Percentiles rank a stretch among this genome's conserved stretches.
These are phyloP conservation scores for Misgurnus mizolepis DNA, from an alignment of 2,113 vertebrate species.

Conservation along the genomic window DNA sequence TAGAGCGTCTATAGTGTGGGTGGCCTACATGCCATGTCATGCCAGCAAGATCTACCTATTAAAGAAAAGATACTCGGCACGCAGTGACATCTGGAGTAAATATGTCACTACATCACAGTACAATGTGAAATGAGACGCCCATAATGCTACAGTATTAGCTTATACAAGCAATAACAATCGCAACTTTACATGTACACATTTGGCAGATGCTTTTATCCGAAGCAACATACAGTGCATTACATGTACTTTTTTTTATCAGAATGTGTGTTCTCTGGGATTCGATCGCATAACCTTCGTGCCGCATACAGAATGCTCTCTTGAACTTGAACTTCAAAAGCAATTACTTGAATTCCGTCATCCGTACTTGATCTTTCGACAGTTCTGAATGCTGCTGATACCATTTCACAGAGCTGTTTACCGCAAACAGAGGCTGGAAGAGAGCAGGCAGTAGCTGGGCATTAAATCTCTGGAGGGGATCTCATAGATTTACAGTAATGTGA, in stretches of 20 bases:
- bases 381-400: conserved; percentile 56
- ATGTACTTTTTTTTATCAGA: too few relatives aligned
- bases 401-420: conserved; percentile 64
- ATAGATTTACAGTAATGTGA: conserved; percentile 63
- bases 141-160: neutral
- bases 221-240: too few relatives aligned
- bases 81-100: neutral
- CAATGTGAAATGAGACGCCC: neutral
- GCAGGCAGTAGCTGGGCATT: conserved; percentile 58
- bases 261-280: too few relatives aligned
- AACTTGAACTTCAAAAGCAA: conserved; percentile 12
- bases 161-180: neutral
- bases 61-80: neutral
- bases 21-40: conserved; percentile 45
- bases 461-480: conserved; percentile 66
- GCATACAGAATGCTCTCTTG: too few relatives aligned
- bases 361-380: conserved; percentile 4
- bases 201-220: too few relatives aligned
- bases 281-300: too few relatives aligned
- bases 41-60: conserved; percentile 13
- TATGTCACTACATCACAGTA: neutral
- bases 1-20: conserved; percentile 35
- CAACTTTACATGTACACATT: neutral
- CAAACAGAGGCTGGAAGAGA: conserved; percentile 47
- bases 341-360: neutral